These are phyloP conservation scores for Dicrurus megarhynchus DNA, from an alignment of 2,113 vertebrate genomes.

Conservation along the genomic window DNA sequence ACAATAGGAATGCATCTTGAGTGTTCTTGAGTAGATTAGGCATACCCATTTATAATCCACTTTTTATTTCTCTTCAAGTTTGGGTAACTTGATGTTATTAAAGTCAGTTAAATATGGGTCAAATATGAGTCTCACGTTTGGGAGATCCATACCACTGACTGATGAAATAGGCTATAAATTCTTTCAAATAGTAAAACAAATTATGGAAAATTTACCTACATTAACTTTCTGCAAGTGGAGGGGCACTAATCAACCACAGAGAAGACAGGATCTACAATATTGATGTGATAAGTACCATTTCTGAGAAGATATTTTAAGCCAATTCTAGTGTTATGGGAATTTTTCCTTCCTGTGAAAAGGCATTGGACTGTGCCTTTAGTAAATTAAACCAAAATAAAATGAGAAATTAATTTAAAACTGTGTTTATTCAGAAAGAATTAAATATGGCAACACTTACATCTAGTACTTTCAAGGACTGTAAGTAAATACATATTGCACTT, in stretches of 20 bases:
- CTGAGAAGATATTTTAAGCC: background rate
- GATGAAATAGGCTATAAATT: background rate
- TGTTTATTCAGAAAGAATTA: background rate
- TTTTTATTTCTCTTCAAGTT: background rate
- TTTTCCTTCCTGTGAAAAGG: background rate
- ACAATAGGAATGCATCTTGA: background rate
- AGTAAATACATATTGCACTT: background rate
- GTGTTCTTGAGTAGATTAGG: background rate
- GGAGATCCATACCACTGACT: background rate
- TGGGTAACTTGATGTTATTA: background rate
- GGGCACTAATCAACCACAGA: background rate
- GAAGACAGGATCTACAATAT: background rate
- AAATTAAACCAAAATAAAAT: background rate
- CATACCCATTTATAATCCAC: background rate
- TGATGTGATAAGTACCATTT: background rate
- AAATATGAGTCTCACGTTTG: rapidly evolving
- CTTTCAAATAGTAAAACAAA: background rate
- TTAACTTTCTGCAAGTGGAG: background rate
- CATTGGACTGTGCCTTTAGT: background rate
- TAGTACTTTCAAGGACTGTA: background rate
- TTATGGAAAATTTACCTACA: background rate
- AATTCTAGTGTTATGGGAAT: background rate
- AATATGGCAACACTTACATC: background rate
- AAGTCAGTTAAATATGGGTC: background rate
- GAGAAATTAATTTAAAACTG: background rate